Base-by-base conservation (phyloP, 2,797 vertebrate genomes). In the Helostoma temminkii region DNA sequence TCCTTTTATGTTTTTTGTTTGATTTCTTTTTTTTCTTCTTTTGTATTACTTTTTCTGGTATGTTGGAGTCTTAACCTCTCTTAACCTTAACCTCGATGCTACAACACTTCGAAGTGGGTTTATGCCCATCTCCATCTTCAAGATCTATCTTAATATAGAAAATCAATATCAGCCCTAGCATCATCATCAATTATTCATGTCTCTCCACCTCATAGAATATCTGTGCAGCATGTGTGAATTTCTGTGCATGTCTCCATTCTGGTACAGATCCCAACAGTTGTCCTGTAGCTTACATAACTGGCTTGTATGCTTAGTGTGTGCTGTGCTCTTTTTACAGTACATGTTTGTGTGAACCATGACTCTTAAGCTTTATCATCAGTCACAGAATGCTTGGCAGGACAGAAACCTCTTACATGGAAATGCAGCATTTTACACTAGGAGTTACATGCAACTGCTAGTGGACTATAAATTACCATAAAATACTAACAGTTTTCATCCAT, bases 331-430 rank as follows among this genome's bases (percentile, higher is more conserved):
- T 56, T 3, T 30, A 55, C 28, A 30, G 4, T 25, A 26, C 21
- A 5, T 25, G 60, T 55, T n/a, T 48, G 30, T 25, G 39, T 47
- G 67, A 63, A 18, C 64, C 21, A 16, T 9, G 22, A 42, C 48
- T 75, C 70, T 43, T 4, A 55, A 49, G 70, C 61, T 71, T 71
- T 74, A 60, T 42, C 57, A 52, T 45, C 66, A 60, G 72, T 69
- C 66, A 65, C 65, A 45, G 47, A 69, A 72, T 66, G 32, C 22
- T 30, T 72, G 49, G 59, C 66, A 10, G 4, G 36, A 68, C 37
- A 60, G 9, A 78, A 54, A 78, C 76, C 60, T 75, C 48, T 45
- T 61, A 68, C 61, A 63, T 68, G 15, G 41, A 63, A 67, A 59
- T 34, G 28, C 25, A 28, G 16, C 7, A 46, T 39, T 66, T 25